A percentile compares a stretch with the other conserved stretches of the same genome.
Conservation (phyloP, 2,888 invertebrate species). For the Hipparchia sbordonii region DNA sequence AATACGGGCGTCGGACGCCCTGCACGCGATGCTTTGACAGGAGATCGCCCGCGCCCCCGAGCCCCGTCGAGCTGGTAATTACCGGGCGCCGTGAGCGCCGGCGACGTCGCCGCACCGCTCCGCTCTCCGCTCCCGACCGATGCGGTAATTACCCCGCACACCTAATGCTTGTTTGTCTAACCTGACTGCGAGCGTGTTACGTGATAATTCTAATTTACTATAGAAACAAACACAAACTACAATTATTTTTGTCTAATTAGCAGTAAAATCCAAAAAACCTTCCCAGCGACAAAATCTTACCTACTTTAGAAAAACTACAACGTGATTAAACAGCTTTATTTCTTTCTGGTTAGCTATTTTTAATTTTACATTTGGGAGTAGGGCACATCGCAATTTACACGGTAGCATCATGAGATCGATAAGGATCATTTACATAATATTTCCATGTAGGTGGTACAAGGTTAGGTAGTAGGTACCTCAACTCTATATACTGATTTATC, state of each 20-base stretch:
- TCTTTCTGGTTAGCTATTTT: not conserved
- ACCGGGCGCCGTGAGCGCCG: slow-evolving; percentile 73
- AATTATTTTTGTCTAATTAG: not conserved
- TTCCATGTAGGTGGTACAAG: no score
- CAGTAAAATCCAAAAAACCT: not conserved
- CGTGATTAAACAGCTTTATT: not conserved
- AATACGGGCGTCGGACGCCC: slow-evolving; percentile 74
- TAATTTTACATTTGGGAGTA: not conserved
- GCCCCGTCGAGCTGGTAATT: slow-evolving; percentile 72
- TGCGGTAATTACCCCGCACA: slow-evolving; percentile 48
- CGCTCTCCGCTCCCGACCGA: slow-evolving; percentile 47
- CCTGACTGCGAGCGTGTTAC: slow-evolving; percentile 11
- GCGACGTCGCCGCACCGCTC: slow-evolving; percentile 69
- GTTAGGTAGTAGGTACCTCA: no score
- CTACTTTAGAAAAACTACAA: not conserved
- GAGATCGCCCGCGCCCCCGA: slow-evolving; percentile 74
- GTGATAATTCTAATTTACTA: not conserved
- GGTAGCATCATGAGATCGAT: no score
- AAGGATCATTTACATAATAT: no score
- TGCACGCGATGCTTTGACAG: slow-evolving; percentile 81
- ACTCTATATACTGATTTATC: no score
- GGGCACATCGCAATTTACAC: no score
- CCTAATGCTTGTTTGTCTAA: slow-evolving; percentile 39
- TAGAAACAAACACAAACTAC: not conserved
- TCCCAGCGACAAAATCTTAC: not conserved